These are phyloP conservation scores for Centropyge bicolor DNA, from an alignment of 2,797 vertebrate genomes.

Conservation along the genomic window DNA sequence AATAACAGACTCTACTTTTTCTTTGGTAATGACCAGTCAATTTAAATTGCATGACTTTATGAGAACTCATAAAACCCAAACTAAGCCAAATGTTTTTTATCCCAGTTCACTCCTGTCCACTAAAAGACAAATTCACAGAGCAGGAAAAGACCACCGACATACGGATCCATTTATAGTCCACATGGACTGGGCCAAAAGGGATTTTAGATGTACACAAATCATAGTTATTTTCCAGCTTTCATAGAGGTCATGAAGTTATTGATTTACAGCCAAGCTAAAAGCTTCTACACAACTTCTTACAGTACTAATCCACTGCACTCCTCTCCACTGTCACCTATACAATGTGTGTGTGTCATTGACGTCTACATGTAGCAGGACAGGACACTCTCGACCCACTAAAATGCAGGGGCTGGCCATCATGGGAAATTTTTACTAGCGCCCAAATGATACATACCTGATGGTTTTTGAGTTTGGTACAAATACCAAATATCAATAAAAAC, in stretches of 20 bases:
- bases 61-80: conserved; percentile 47
- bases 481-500: not conserved
- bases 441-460: not conserved
- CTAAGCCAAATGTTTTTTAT: conserved; percentile 28
- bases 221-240: conserved; percentile 22
- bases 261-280: conserved; percentile 38
- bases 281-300: not conserved
- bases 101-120: conserved; percentile 36
- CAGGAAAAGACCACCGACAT: conserved; percentile 21
- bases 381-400: not conserved
- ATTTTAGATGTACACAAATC: conserved; percentile 43
- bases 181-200: conserved; percentile 23
- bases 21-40: conserved; percentile 37
- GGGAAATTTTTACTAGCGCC: not conserved
- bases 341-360: not conserved
- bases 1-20: conserved; percentile 36
- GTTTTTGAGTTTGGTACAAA: not conserved
- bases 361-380: not conserved
- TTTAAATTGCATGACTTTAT: conserved; percentile 53
- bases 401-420: not conserved
- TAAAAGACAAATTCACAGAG: conserved; percentile 21
- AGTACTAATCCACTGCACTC: not conserved
- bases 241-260: conserved; percentile 14
- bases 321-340: not conserved
- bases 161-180: conserved; percentile 24